Evolutionary conservation across 2,888 invertebrate species (phyloP), one percentile per base, ranked within the genome.

Genomic region (Macaria liturata): DNA sequence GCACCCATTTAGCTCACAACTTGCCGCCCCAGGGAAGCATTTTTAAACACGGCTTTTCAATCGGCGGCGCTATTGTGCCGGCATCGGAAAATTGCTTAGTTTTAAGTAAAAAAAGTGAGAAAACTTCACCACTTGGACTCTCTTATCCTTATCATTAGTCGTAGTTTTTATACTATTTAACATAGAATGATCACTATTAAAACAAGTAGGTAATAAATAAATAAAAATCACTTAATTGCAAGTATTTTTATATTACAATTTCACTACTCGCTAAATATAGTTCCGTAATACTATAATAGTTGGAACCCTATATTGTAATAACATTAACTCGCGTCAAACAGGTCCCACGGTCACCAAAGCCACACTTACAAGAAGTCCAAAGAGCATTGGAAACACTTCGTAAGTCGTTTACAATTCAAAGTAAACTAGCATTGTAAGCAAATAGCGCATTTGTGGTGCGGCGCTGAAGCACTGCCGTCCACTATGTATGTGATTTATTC

Each of bases 1-100:
- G 62, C 66, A 66, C 64, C 61, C 57, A 63, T 62, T 68, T 63
- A 64, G 62, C 57, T 53, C 57, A 30, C 50, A 48, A 54, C 54
- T 59, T 48, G 47, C 39, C 32, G 45, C 47, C 46, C 34, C 9
- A 58, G 52, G 59, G 43, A 47, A 3, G 7, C 34, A 59, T 63
- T 64, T 62, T 63, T 53, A 57, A 59, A 64, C 53, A 57, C 32
- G 52, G 54, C 54, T 61, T 68, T 62, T 59, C 59, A 64, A 60
- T 63, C 39, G 51, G 4, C 49, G 46, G 45, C 42, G 58, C 56
- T 56, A 44, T 50, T 47, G 49, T 49, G 34, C 3, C 32, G 34
- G 50, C 44, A 50, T 50, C 20, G 44, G 34, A 31, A 44, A 44
- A 44, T 9, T 9, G 34, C 9, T 44, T 20, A 44, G 34, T 44